Evolutionary conservation across 2,888 invertebrate species (phyloP), one percentile per base, ranked within the genome.

Genomic region (Graphium colonna): DNA sequence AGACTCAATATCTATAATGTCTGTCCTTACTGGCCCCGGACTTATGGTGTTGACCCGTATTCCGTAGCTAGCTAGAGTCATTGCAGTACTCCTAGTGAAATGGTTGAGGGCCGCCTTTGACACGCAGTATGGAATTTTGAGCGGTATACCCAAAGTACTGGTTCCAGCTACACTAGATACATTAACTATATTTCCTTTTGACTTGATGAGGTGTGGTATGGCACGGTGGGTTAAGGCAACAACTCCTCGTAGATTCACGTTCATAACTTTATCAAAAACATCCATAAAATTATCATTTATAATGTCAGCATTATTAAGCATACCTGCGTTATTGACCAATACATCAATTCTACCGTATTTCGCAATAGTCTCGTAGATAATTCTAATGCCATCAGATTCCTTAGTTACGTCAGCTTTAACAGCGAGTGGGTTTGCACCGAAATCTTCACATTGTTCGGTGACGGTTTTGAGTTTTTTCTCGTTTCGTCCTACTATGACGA

Each of bases 101-200:
- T 95, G 94, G 74, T 95, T 94, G n/a, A 95, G 65, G 3, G 93
- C 94, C 31, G 94, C 87, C 78, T 96, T 95, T 13, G 94, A 93
- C 87, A 94, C 92, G 53, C 85, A 83, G 69, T 95, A 95, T 0
- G 61, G 1, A 13, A 62, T 17, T 3, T 36, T 43, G 0, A 18
- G 10, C 7, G 13, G 28, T 1, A 5, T 2, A 8, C 41, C 26
- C 26, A 40, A 2, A 0, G 49, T 40, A 4, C 16, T 40, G 3
- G 43, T 21, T 1, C 63, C 68, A 3, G 55, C 64, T 0, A 65
- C 40, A 53, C 78, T 79, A 0, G 80, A 79, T 33, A 77, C 62
- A 21, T 79, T 80, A 0, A 81, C 55, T 0, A 81, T 69, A 43
- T 75, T 79, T 0, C 78, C 70, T 58, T 67, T 75, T 0, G 69